Conservation (phyloP, 2,797 vertebrate genomes). For the Oreortyx pictus region DNA sequence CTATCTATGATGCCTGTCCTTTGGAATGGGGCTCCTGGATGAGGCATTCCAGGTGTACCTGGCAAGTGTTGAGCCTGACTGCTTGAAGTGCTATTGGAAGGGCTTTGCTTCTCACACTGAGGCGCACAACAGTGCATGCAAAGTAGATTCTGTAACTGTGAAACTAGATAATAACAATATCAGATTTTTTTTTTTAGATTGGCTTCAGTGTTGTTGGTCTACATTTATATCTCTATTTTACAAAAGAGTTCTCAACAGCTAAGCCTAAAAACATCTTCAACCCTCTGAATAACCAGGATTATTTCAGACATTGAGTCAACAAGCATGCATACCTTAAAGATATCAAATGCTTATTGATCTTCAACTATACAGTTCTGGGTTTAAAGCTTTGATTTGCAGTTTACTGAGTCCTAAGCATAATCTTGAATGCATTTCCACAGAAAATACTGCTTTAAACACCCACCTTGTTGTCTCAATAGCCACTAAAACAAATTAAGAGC, state of each 20-base stretch:
- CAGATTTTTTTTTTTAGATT: neutral
- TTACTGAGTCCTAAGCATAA: neutral
- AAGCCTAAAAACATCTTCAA: neutral
- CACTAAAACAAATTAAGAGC: neutral
- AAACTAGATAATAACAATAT: neutral
- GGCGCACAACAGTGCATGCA: neutral
- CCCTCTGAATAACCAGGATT: neutral
- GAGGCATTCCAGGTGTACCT: neutral
- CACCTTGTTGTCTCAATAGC: neutral
- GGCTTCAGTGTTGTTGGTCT: neutral
- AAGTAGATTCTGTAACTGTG: neutral
- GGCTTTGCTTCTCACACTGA: neutral
- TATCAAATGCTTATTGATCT: neutral
- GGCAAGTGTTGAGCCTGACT: neutral
- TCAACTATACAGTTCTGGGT: neutral
- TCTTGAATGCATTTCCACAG: neutral
- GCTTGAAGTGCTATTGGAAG: neutral
- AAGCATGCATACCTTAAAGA: neutral
- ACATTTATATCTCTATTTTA: neutral
- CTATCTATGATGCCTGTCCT: rapidly evolving
- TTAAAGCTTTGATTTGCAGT: neutral
- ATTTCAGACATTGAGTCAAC: neutral
- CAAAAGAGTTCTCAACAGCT: neutral
- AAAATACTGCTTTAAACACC: neutral
- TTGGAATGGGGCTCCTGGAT: neutral